Evolutionary conservation across 1,140 invertebrate genomes (phyloP).

Genomic region (Cydia pomonella): DNA sequence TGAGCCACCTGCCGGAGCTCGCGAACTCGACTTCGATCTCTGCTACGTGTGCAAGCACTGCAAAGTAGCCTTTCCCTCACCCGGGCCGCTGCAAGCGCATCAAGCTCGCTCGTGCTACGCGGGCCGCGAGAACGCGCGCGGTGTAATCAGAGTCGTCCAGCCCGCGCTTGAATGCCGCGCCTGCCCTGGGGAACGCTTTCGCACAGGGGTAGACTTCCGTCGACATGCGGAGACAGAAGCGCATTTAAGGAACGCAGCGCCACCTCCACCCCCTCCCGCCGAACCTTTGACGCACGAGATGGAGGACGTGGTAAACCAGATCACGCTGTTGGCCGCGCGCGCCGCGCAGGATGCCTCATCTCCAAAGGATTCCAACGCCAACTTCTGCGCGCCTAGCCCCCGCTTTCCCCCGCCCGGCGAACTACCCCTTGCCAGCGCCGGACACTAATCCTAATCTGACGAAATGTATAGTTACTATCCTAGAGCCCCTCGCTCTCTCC

Average conservation of each 20-base stretch:
- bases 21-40: conserved; percentile 87
- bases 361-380: conserved; percentile 76
- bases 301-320: conserved; percentile 92
- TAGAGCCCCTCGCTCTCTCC: conserved; percentile 73
- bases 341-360: conserved; percentile 81
- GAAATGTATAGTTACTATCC: conserved; percentile 79
- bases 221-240: conserved; percentile 84
- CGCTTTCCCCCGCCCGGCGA: conserved; percentile 80
- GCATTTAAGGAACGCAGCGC: conserved; percentile 75
- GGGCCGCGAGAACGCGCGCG: conserved; percentile 83
- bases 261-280: conserved; percentile 56
- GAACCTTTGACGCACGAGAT: conserved; percentile 88
- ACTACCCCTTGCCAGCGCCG: conserved; percentile 81
- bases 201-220: conserved; percentile 83
- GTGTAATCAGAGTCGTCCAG: conserved; percentile 85
- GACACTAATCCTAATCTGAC: conserved; percentile 78
- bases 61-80: conserved; percentile 89
- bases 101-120: conserved; percentile 85
- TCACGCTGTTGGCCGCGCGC: conserved; percentile 87
- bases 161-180: conserved; percentile 86
- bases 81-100: conserved; percentile 86
- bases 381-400: conserved; percentile 80
- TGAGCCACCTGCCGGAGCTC: conserved; percentile 66
- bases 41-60: conserved; percentile 94
- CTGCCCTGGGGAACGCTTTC: conserved; percentile 85